Percentiles rank a stretch among this genome's conserved stretches.
Evolutionary conservation across 2,113 vertebrate genomes (phyloP).

Genomic region (Caloenas nicobarica): DNA sequence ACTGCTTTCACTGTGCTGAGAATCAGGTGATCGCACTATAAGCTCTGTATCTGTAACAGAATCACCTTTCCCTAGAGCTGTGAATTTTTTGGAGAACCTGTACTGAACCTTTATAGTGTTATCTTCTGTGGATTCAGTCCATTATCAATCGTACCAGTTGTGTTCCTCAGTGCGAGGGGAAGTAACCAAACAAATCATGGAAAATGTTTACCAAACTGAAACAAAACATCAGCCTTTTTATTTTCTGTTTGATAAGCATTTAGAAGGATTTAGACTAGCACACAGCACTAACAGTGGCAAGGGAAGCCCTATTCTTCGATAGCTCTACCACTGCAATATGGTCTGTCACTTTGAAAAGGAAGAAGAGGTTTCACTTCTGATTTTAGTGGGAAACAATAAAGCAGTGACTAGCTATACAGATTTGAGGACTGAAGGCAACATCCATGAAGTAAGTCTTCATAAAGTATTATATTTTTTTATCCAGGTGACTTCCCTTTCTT

Average conservation of each 20-base stretch:
- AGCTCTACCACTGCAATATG: background rate
- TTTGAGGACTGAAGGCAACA: background rate
- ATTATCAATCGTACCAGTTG: accelerated
- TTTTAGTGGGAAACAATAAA: background rate
- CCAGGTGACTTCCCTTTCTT: background rate
- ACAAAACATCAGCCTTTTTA: background rate
- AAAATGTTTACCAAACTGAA: background rate
- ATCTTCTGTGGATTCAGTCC: accelerated
- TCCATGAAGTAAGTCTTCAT: background rate
- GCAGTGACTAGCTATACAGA: background rate
- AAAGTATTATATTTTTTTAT: background rate
- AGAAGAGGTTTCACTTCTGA: background rate
- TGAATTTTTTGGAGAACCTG: background rate
- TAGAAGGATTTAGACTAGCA: background rate
- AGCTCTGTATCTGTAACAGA: background rate
- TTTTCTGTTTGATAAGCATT: background rate
- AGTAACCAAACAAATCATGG: accelerated
- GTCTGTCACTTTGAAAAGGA: background rate
- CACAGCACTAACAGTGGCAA: accelerated
- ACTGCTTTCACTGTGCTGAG: too few species aligned
- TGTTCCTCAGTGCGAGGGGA: background rate
- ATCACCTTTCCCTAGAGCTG: background rate
- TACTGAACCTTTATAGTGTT: accelerated
- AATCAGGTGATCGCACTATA: background rate
- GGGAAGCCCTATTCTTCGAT: background rate